Conservation (phyloP, 2,888 invertebrate species). For the Dichetophora obliterata region DNA sequence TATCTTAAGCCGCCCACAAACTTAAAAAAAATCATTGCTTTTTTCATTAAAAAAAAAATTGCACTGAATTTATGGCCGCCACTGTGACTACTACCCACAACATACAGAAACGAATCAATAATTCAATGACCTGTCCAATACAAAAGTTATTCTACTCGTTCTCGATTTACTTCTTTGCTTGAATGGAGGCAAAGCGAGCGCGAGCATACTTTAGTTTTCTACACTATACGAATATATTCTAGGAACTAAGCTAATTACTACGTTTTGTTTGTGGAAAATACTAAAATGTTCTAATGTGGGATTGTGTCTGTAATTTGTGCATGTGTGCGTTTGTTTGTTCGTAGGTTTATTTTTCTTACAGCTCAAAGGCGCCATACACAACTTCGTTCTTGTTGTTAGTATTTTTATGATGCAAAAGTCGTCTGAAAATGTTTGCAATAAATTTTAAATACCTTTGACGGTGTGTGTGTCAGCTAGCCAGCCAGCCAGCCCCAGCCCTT, state of each 20-base stretch:
- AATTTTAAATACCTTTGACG: not conserved
- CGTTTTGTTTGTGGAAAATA: not conserved
- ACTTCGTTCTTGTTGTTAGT: not conserved
- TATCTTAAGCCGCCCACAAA: too few relatives aligned
- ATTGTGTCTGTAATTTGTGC: not conserved
- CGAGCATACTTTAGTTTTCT: not conserved
- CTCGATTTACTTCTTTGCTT: too few relatives aligned
- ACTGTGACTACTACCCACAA: not conserved
- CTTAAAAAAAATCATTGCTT: too few relatives aligned
- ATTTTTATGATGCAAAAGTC: not conserved
- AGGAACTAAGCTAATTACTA: constrained; percentile 13
- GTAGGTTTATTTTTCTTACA: not conserved
- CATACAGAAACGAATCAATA: constrained; percentile 17
- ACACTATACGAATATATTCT: not conserved
- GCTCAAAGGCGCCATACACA: not conserved
- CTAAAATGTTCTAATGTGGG: not conserved
- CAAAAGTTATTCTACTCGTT: not conserved
- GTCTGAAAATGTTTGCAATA: not conserved
- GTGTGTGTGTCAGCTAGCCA: too few relatives aligned
- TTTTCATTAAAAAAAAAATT: too few relatives aligned
- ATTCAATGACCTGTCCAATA: constrained; percentile 34
- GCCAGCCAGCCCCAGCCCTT: too few relatives aligned
- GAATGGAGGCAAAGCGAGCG: not conserved
- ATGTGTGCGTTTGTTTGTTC: not conserved
- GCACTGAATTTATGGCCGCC: too few relatives aligned